Conservation (phyloP, 1,140 invertebrate genomes). For the Brachionus plicatilis region DNA sequence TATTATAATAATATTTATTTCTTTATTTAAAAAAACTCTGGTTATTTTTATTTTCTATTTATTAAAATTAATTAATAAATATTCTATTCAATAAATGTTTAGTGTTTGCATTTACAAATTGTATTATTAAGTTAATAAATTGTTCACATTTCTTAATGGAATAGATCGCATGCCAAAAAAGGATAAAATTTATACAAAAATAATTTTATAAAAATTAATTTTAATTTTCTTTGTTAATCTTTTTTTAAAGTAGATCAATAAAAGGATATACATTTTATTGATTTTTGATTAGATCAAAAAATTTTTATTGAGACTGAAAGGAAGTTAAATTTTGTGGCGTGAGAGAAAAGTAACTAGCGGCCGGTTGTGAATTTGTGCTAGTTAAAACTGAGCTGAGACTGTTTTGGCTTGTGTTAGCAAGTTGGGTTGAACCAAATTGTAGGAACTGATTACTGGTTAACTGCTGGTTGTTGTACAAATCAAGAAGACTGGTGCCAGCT, state of each 20-base stretch:
- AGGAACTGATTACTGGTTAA: background rate
- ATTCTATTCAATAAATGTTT: too few species aligned
- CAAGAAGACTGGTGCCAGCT: background rate
- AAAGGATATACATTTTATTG: background rate
- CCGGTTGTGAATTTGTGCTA: background rate
- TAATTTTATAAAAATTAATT: too few species aligned
- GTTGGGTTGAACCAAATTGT: background rate
- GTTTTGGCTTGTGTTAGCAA: background rate
- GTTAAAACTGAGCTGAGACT: background rate
- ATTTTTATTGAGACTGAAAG: background rate
- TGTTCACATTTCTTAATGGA: too few species aligned
- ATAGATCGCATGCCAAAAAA: too few species aligned
- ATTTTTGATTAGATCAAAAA: background rate
- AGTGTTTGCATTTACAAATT: too few species aligned
- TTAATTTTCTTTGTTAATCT: too few species aligned
- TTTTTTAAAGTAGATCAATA: background rate
- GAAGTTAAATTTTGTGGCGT: background rate
- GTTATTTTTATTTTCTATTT: too few species aligned
- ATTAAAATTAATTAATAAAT: too few species aligned
- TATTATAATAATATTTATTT: too few species aligned
- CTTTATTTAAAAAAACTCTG: too few species aligned
- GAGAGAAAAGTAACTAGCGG: background rate
- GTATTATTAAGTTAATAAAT: too few species aligned
- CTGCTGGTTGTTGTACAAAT: background rate
- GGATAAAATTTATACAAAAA: too few species aligned